Evolutionary conservation across 2,888 invertebrate genomes (phyloP).

Genomic region (Plebejus anna): DNA sequence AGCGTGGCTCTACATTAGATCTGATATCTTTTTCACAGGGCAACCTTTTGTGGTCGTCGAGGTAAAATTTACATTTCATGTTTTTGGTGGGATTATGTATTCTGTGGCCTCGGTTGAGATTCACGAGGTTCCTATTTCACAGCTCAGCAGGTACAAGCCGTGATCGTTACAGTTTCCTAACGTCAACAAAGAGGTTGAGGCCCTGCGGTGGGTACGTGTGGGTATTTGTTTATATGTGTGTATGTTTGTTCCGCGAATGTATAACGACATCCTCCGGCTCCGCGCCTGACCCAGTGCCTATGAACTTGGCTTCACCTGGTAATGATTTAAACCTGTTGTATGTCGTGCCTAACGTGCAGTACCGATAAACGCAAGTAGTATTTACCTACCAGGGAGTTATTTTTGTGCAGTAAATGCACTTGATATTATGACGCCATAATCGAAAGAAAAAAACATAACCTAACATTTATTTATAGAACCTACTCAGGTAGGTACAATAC

Average conservation of each 20-base stretch:
- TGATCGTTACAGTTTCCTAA: conserved; percentile 15
- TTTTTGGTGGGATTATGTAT: neutral
- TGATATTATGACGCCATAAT: neutral
- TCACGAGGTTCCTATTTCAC: neutral
- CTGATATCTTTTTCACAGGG: no score
- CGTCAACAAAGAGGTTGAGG: conserved; percentile 24
- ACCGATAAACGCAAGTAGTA: neutral
- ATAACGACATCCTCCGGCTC: conserved; percentile 10
- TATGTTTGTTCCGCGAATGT: conserved; percentile 17
- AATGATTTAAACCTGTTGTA: conserved; percentile 7
- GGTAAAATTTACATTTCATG: neutral
- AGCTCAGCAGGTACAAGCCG: conserved; percentile 4
- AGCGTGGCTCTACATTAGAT: no score
- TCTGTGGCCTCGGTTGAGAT: neutral
- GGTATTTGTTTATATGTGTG: conserved; percentile 6
- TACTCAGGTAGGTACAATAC: no score
- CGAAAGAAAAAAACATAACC: neutral
- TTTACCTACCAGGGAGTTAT: neutral
- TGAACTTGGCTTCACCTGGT: conserved; percentile 19
- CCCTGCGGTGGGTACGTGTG: neutral
- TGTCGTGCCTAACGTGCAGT: neutral
- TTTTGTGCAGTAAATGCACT: no score
- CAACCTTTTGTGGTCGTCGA: no score
- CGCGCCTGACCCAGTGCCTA: conserved; percentile 27
- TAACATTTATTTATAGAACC: neutral